Base-by-base conservation (phyloP, 1,140 invertebrate genomes). In the Triops longicaudatus region DNA sequence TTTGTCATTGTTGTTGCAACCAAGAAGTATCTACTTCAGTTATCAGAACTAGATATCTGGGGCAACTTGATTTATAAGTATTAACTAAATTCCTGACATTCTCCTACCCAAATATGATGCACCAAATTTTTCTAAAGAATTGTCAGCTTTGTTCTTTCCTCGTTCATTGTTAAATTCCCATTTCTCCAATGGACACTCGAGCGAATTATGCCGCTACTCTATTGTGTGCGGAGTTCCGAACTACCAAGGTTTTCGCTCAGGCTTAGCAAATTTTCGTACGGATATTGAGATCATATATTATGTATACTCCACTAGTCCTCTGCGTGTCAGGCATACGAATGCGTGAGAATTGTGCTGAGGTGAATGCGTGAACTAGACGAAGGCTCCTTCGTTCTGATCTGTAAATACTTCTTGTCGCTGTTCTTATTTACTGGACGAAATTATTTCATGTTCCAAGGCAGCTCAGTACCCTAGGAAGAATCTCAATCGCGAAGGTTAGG, bases 221-320 rank as follows among this genome's bases (percentile, higher is more conserved):
- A 63, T 63, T 63, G 22, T 63, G 50, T 63, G 22, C 14, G 50
- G 4, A 63, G 17, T 63, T 63, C 50, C 50, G 50, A 63, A 9
- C 14, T 63, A 63, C n/a, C 50, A 22, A n/a, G 50, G 50, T 63
- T 63, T 63, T 63, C 50, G 50, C 50, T 63, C 50, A 63, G 50
- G 50, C 50, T 63, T 63, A 22, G 22, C 50, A 22, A 63, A 1
- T 63, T 63, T 63, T 6, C n/a, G 17, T 17, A 63, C 4, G 50
- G 50, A 22, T 37, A 37, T 7, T 37, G 31, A 37, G 31, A 37
- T 37, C 31, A 37, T 37, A 7, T 37, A 37, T 37, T 37, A 37
- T 37, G 31, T 37, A 2, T 37, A 37, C 31, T 37, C n/a, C 50
- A 63, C 50, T 63, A 63, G 50, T 63, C 50, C 50, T 63, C 50